Percentiles rank a stretch among this genome's conserved stretches.
These are phyloP conservation scores for Palythoa grandiflora DNA, from an alignment of 92 coral and sea anemone species.

Conservation along the genomic window DNA sequence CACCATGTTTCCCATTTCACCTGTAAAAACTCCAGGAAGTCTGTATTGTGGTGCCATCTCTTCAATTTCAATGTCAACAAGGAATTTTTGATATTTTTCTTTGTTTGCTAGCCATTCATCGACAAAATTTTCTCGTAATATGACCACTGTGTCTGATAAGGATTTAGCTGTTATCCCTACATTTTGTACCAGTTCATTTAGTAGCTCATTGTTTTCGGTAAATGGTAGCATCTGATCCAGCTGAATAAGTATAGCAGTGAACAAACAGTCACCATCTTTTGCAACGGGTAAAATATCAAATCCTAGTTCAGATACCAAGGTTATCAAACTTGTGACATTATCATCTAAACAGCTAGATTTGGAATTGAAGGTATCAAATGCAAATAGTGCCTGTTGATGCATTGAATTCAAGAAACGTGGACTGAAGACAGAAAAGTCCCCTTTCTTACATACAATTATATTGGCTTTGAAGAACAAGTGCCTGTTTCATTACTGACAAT, in stretches of 20 bases:
- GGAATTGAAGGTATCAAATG: conserved; percentile 43
- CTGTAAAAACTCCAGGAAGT: conserved; percentile 45
- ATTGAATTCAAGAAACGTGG: conserved; percentile 27
- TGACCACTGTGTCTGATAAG: not conserved
- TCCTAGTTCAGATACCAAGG: conserved; percentile 40
- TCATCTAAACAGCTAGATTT: conserved; percentile 2
- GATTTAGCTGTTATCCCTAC: not conserved
- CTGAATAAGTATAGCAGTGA: conserved; percentile 39
- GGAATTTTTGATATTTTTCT: conserved; percentile 46
- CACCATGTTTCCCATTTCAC: conserved; percentile 58
- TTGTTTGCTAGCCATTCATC: conserved; percentile 42
- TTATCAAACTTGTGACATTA: conserved; percentile 14
- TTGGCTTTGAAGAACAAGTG: conserved; percentile 18
- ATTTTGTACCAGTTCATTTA: not conserved
- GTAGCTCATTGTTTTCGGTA: not conserved
- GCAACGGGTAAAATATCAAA: conserved; percentile 48
- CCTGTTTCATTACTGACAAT: conserved; percentile 20
- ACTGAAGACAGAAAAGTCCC: not conserved
- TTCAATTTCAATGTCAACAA: conserved; percentile 48
- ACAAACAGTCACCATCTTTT: conserved; percentile 67
- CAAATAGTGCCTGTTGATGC: conserved; percentile 44
- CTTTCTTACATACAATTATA: conserved; percentile 24
- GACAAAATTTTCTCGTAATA: conserved; percentile 27
- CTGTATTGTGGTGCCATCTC: conserved; percentile 42
- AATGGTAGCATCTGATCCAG: conserved; percentile 14